Conservation (phyloP, 2,888 invertebrate genomes). For the Chaetogeoica ovagalla region DNA sequence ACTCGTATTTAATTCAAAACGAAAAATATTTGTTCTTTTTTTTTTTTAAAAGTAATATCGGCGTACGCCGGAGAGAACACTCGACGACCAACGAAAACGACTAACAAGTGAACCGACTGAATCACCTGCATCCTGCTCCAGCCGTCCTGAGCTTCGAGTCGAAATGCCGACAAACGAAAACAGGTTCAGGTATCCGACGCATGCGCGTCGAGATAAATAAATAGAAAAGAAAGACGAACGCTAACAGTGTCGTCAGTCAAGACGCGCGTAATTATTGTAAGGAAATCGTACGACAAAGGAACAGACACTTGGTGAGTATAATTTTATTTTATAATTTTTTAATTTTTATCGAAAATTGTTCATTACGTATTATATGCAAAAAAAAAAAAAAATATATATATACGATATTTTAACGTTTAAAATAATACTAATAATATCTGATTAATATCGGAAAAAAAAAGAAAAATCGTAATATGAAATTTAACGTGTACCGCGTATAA, state of each 20-base stretch:
- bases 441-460: too few species aligned
- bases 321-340: too few species aligned
- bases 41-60: too few species aligned
- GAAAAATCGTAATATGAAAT: too few species aligned
- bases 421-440: too few species aligned
- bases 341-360: too few species aligned
- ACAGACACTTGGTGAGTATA: too few species aligned
- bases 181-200: conserved; percentile 43
- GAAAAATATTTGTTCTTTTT: not conserved
- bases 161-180: conserved; percentile 48
- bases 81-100: not conserved
- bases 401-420: too few species aligned
- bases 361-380: too few species aligned
- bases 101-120: conserved; percentile 20
- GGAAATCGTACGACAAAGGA: not conserved
- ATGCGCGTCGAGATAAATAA: conserved; percentile 36
- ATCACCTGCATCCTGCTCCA: conserved; percentile 8
- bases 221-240: not conserved
- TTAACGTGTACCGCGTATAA: too few species aligned
- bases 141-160: not conserved
- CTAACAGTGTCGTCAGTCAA: conserved; percentile 8
- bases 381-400: too few species aligned
- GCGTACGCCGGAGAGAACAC: not conserved
- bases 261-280: conserved; percentile 20
- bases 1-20: not conserved